Evolutionary conservation across 2,888 invertebrate genomes (phyloP).

Genomic region (Hirtodrosophila cameraria): DNA sequence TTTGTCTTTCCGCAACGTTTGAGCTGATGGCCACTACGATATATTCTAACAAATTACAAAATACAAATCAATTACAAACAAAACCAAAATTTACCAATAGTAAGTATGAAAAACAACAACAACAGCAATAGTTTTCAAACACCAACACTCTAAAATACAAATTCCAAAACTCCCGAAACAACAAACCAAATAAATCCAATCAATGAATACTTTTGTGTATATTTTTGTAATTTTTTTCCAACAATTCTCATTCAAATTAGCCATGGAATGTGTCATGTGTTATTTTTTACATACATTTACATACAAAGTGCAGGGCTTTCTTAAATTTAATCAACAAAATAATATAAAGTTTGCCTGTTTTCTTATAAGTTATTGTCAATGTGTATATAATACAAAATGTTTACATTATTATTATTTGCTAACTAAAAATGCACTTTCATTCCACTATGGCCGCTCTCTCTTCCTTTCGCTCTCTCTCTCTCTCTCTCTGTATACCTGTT

Average conservation of each 20-base stretch:
- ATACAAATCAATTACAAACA: slow-evolving; percentile 74
- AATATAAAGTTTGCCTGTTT: slow-evolving; percentile 26
- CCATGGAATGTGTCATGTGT: slow-evolving; percentile 33
- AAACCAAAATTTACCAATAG: slow-evolving; percentile 82
- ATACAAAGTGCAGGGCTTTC: slow-evolving; percentile 41
- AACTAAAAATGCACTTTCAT: slow-evolving; percentile 15
- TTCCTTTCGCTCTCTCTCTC: slow-evolving; percentile 9
- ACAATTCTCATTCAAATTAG: slow-evolving; percentile 10
- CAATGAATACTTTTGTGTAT: slow-evolving; percentile 56
- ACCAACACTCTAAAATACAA: slow-evolving; percentile 31
- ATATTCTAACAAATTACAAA: slow-evolving; percentile 82
- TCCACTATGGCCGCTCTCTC: slow-evolving; percentile 14
- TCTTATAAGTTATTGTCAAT: slow-evolving; percentile 13
- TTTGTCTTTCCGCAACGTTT: slow-evolving; percentile 85
- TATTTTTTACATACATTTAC: slow-evolving; percentile 29
- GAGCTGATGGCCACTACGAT: slow-evolving; percentile 84
- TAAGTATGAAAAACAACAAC: slow-evolving; percentile 81
- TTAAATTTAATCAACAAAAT: slow-evolving; percentile 22
- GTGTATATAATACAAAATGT: slow-evolving; percentile 34
- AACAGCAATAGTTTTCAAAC: slow-evolving; percentile 46
- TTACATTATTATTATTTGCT: slow-evolving; percentile 18
- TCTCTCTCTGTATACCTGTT: slow-evolving; percentile 3
- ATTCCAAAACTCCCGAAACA: not conserved
- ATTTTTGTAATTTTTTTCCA: slow-evolving; percentile 33
- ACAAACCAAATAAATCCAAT: slow-evolving; percentile 31